phyloP scores from a whole-genome alignment of 2,113 vertebrate genomes.

The Leptosomus discolor region DNA sequence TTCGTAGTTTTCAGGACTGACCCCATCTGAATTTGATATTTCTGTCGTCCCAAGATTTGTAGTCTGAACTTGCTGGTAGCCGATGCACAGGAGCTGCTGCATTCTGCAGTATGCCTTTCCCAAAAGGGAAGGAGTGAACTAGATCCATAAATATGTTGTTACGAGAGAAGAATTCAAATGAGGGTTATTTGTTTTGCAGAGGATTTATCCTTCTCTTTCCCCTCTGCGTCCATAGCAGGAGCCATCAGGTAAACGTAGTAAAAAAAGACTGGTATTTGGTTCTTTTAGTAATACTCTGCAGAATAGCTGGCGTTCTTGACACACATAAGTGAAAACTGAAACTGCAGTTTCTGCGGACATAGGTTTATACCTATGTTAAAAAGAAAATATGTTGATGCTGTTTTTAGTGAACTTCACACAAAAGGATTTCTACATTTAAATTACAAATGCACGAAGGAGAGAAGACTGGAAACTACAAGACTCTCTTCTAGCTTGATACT shows the following conservation, averaged over 20 bases:
- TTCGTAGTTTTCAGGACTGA: neutral
- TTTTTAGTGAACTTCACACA: neutral
- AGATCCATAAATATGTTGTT: neutral
- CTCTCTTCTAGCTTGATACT: neutral
- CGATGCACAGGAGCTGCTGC: fast-evolving
- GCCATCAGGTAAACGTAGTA: neutral
- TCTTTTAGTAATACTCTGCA: neutral
- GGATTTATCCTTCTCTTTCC: neutral
- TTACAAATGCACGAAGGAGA: neutral
- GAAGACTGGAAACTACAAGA: neutral
- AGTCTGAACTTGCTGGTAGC: neutral
- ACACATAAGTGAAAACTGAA: neutral
- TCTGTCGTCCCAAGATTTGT: neutral
- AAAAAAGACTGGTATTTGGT: neutral
- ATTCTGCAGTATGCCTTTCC: neutral
- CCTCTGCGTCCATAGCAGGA: neutral
- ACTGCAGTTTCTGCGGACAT: neutral
- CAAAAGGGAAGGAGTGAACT: neutral
- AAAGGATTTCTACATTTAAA: neutral
- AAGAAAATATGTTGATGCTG: neutral
- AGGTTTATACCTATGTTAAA: neutral
- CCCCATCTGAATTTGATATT: neutral
- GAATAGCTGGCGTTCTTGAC: neutral
- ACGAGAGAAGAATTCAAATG: neutral
- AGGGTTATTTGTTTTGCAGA: neutral